A percentile compares a stretch with the other conserved stretches of the same genome.
phyloP scores from a whole-genome alignment of 2,113 vertebrate species.

The Raphicerus campestris region DNA sequence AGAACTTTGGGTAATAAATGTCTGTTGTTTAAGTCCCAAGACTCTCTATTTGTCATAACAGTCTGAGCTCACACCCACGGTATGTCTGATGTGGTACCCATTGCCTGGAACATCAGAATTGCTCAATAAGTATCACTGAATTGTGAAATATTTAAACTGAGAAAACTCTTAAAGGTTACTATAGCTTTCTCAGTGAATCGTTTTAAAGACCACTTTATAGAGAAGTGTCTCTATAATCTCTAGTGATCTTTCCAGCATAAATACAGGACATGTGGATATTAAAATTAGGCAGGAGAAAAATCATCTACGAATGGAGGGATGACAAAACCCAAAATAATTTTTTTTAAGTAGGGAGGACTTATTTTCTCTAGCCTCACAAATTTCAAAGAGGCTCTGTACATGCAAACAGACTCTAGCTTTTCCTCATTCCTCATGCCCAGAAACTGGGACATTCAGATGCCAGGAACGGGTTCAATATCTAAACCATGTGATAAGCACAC shows the following conservation, averaged over 20 bases:
- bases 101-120: neutral
- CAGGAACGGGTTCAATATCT: constrained; percentile 48
- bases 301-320: neutral
- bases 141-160: constrained; percentile 16
- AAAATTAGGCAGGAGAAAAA: neutral
- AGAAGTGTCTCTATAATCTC: neutral
- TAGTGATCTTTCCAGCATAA: neutral
- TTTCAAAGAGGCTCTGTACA: constrained; percentile 48
- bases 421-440: constrained; percentile 52
- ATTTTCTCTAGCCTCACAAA: constrained; percentile 37
- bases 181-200: neutral
- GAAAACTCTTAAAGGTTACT: neutral
- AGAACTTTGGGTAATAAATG: neutral
- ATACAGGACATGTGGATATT: neutral
- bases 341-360: neutral
- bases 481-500: neutral
- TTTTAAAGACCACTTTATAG: neutral
- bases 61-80: neutral
- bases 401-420: constrained; percentile 54
- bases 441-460: constrained; percentile 57
- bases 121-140: neutral
- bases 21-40: neutral
- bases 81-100: neutral
- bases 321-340: neutral
- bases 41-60: neutral